These are phyloP conservation scores for Centropyge bicolor DNA, from an alignment of 2,797 vertebrate genomes.

Conservation along the genomic window DNA sequence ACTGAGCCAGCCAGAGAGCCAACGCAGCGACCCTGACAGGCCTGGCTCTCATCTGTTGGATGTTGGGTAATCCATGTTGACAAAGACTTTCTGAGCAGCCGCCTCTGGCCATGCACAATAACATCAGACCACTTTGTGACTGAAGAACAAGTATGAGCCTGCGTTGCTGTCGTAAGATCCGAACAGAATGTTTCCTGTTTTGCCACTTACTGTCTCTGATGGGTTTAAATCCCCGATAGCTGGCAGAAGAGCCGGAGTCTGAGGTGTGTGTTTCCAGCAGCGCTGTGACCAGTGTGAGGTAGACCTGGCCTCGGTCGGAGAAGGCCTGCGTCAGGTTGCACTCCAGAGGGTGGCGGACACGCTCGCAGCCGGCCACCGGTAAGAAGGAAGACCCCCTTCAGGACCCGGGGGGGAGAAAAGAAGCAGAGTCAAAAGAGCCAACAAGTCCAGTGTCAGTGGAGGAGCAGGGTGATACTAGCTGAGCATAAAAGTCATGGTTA, in stretches of 20 bases:
- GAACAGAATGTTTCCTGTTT: neutral
- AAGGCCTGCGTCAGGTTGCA: conserved; percentile 68
- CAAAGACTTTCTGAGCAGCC: neutral
- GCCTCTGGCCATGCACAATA: no score
- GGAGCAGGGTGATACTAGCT: no score
- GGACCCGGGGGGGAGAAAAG: neutral
- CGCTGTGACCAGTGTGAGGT: conserved; percentile 31
- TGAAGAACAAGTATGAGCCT: neutral
- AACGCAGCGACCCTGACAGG: no score
- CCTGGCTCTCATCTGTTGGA: no score
- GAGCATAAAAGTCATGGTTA: no score
- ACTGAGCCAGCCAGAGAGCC: no score
- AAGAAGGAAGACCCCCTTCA: conserved; percentile 25
- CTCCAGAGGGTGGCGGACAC: conserved; percentile 48
- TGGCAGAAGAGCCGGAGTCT: fast-evolving
- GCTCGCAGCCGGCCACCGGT: conserved; percentile 55
- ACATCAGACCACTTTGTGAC: neutral
- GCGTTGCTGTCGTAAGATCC: neutral
- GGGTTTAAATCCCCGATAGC: fast-evolving
- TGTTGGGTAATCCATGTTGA: no score
- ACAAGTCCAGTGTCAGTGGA: no score
- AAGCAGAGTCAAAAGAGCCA: no score
- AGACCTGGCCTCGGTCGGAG: fast-evolving
- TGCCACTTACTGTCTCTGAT: conserved; percentile 57
- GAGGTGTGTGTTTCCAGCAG: neutral